These are phyloP conservation scores for Palloptera scutellata DNA, from an alignment of 2,888 invertebrate genomes.

Conservation along the genomic window DNA sequence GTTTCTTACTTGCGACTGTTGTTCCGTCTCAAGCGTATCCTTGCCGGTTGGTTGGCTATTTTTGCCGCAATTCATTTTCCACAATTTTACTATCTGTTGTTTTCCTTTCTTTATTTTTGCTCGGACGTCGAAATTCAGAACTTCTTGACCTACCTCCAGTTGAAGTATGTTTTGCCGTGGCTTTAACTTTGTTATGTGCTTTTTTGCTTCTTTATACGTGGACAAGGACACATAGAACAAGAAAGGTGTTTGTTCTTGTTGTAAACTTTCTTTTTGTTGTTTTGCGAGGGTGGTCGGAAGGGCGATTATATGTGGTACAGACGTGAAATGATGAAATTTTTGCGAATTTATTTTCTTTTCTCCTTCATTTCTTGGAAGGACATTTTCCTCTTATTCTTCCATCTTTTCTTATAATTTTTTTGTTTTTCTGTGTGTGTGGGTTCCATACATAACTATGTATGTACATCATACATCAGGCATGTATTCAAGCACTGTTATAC, in stretches of 20 bases:
- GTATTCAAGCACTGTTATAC: too few relatives aligned
- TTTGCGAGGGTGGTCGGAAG: background rate
- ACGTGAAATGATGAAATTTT: background rate
- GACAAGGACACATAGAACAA: too few relatives aligned
- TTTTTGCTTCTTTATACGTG: too few relatives aligned
- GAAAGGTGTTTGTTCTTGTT: background rate
- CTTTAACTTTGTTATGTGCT: background rate
- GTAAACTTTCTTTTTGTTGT: background rate
- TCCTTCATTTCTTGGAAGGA: background rate
- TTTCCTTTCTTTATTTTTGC: constrained; percentile 19
- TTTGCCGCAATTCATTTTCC: background rate
- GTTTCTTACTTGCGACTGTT: constrained; percentile 23
- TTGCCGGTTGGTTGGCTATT: constrained; percentile 9
- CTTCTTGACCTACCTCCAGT: constrained; percentile 47
- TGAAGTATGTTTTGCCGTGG: constrained; percentile 33
- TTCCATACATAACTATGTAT: constrained; percentile 1
- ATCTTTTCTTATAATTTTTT: background rate
- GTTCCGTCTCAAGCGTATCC: constrained; percentile 24
- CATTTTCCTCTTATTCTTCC: background rate
- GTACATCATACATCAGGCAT: too few relatives aligned
- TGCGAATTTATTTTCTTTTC: background rate
- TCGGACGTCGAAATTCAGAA: constrained; percentile 15
- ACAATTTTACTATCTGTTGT: too few relatives aligned
- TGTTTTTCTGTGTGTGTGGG: constrained; percentile 1
- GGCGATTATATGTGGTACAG: background rate